Conservation (phyloP, 1,140 invertebrate genomes). For the Sycobia sp. region DNA sequence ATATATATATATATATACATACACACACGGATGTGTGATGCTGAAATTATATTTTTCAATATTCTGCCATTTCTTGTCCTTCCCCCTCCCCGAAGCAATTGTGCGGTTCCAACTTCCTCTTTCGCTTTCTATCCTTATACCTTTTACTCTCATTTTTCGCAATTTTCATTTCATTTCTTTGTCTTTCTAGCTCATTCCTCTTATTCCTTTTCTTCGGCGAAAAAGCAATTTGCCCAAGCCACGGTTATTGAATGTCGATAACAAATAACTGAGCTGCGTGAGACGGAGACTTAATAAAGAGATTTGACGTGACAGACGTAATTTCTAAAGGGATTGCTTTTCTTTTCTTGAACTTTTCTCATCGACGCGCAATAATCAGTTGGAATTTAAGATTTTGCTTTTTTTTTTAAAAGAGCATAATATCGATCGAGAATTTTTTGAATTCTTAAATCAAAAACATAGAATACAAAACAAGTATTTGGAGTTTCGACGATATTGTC, state of each 20-base stretch:
- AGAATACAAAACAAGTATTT: no score
- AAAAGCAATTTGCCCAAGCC: conserved; percentile 28
- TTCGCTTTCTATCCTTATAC: conserved; percentile 4
- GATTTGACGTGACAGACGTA: conserved; percentile 29
- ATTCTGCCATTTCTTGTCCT: conserved; percentile 21
- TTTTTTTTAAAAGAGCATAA: no score
- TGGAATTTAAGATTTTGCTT: background rate
- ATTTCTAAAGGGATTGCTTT: conserved; percentile 11
- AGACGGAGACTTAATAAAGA: conserved; percentile 35
- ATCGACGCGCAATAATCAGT: conserved; percentile 11
- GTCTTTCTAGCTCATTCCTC: conserved; percentile 8
- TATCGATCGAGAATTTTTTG: no score
- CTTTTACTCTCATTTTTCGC: conserved; percentile 18
- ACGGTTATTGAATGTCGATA: conserved; percentile 36
- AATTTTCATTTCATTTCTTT: conserved; percentile 28
- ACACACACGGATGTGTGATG: no score
- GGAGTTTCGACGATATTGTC: no score
- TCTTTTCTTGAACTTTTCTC: background rate
- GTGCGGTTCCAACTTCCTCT: conserved; percentile 33
- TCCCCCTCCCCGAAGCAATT: no score
- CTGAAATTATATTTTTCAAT: conserved; percentile 24
- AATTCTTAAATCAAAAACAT: no score
- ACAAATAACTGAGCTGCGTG: conserved; percentile 34
- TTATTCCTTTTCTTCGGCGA: conserved; percentile 19
- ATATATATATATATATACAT: no score